Percentiles rank a stretch among this genome's conserved stretches.
phyloP scores from a whole-genome alignment of 2,797 vertebrate genomes.

The Epinephelus coioides region DNA sequence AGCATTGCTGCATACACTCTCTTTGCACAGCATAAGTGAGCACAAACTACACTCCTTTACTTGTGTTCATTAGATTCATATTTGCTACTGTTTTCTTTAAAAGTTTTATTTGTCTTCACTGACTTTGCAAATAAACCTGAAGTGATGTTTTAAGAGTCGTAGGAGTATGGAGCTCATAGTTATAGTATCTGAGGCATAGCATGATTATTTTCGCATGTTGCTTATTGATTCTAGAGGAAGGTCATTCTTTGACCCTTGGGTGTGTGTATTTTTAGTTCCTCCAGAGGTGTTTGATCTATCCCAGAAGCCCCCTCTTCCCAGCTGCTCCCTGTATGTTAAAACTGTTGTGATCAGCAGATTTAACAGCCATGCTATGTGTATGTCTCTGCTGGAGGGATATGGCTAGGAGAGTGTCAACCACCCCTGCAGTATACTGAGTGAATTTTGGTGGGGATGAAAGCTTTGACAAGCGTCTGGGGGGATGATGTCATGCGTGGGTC shows the following conservation, averaged over 20 bases:
- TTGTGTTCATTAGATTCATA: slow-evolving; percentile 5
- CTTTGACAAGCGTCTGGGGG: slow-evolving; percentile 65
- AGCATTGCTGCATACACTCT: background rate
- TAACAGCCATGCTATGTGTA: slow-evolving; percentile 21
- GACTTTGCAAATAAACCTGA: slow-evolving; percentile 49
- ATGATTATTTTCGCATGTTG: slow-evolving; percentile 60
- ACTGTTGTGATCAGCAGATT: slow-evolving; percentile 64
- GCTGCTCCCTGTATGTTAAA: slow-evolving; percentile 51
- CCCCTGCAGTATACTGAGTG: slow-evolving; percentile 32
- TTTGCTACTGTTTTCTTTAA: slow-evolving; percentile 23
- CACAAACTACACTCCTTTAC: background rate
- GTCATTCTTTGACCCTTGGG: slow-evolving; percentile 61
- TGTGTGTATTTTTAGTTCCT: slow-evolving; percentile 76
- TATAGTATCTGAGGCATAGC: slow-evolving; percentile 16
- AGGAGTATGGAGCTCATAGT: slow-evolving; percentile 31
- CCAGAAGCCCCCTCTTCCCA: slow-evolving; percentile 48
- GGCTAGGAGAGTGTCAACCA: slow-evolving; percentile 47
- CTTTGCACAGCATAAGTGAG: background rate
- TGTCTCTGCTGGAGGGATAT: slow-evolving; percentile 26
- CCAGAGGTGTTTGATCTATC: slow-evolving; percentile 64
- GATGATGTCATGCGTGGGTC: slow-evolving; percentile 79
- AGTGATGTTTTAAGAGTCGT: slow-evolving; percentile 33
- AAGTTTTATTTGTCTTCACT: slow-evolving; percentile 4
- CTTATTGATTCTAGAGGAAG: slow-evolving; percentile 73
- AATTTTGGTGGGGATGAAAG: slow-evolving; percentile 64